Conservation (phyloP, 23 tunicate genomes). For the Phallusia fumigata region DNA sequence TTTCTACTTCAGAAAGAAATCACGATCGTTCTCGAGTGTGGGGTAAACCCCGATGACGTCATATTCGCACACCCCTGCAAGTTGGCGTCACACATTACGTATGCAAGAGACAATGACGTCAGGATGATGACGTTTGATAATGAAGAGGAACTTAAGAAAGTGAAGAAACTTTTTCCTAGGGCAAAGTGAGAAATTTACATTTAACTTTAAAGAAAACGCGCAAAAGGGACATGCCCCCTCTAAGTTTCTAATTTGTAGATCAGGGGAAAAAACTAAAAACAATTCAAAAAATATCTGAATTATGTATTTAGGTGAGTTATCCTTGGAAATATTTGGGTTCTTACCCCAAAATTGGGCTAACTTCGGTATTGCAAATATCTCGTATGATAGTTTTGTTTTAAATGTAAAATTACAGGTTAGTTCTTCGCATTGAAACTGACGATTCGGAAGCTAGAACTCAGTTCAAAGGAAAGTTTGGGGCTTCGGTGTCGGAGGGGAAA, state of each 20-base stretch:
- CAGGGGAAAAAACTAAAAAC: no score
- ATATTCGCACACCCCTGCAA: conserved; percentile 12
- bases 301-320: no score
- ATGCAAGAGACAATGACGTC: conserved; percentile 14
- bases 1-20: background rate
- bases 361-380: no score
- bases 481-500: background rate
- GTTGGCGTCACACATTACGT: conserved; percentile 5
- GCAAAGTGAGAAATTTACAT: background rate
- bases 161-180: background rate
- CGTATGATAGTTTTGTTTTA: no score
- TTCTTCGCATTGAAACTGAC: conserved; percentile 14
- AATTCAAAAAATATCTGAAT: no score
- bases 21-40: background rate
- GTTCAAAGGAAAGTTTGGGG: conserved; percentile 9
- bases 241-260: no score
- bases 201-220: background rate
- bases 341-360: no score
- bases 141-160: conserved; percentile 13
- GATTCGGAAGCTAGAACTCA: background rate
- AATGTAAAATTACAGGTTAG: background rate
- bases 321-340: no score
- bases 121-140: conserved; percentile 12
- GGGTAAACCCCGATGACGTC: conserved; percentile 14
- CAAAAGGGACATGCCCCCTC: background rate